Conservation (phyloP, 1,140 invertebrate genomes). For the Pentalonia nigronervosa region DNA sequence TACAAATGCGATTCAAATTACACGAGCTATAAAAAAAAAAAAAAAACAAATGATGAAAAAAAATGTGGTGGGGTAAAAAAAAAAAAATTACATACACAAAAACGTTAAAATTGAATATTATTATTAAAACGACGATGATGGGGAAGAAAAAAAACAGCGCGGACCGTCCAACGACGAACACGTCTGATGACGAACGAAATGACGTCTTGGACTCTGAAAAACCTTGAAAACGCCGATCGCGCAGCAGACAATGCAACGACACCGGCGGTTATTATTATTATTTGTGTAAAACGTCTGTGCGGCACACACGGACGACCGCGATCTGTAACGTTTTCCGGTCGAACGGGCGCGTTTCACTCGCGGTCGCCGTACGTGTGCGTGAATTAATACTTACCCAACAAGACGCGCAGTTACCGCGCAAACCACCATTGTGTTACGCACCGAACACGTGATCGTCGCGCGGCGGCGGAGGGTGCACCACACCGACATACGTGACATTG, state of each 20-base stretch:
- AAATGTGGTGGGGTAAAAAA: background rate
- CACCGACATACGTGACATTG: background rate
- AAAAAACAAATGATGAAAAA: background rate
- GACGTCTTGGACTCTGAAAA: background rate
- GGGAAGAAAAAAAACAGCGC: background rate
- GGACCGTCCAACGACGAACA: background rate
- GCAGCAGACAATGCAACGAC: background rate
- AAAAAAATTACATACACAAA: background rate
- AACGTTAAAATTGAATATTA: background rate
- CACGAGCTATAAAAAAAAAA: background rate
- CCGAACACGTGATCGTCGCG: background rate
- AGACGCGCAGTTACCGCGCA: background rate
- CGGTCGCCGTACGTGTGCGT: background rate
- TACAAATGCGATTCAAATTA: background rate
- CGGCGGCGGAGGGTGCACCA: background rate
- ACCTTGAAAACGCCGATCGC: background rate
- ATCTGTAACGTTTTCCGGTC: constrained; percentile 10
- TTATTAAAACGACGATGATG: background rate
- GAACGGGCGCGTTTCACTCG: background rate
- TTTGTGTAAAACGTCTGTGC: background rate
- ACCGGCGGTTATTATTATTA: background rate
- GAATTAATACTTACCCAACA: background rate
- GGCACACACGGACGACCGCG: background rate
- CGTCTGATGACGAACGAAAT: background rate
- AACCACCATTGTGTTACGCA: background rate